These are phyloP conservation scores for Eleutherodactylus coqui DNA, from an alignment of 2,797 vertebrate species.

Conservation along the genomic window DNA sequence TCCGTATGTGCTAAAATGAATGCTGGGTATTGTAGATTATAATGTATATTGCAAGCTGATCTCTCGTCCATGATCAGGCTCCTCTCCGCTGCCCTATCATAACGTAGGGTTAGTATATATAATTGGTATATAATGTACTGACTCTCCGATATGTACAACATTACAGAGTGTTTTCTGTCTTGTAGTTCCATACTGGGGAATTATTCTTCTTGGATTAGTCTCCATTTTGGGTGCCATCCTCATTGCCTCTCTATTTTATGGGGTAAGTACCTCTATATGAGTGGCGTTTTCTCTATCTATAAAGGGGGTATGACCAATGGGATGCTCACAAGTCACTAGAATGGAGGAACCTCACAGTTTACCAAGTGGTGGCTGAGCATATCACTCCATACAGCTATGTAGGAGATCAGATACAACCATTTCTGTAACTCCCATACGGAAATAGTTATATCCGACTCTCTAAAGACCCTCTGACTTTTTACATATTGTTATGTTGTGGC, in stretches of 20 bases:
- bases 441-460: too few species aligned
- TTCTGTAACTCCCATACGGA: background rate
- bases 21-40: too few species aligned
- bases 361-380: background rate
- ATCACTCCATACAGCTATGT: background rate
- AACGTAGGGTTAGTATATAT: background rate
- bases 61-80: background rate
- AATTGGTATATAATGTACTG: background rate
- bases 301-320: background rate
- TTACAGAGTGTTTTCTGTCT: background rate
- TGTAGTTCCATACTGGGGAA: conserved; percentile 35
- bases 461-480: too few species aligned
- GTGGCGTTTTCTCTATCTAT: background rate
- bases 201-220: conserved; percentile 21
- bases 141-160: background rate
- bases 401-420: background rate
- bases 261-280: conserved; percentile 2
- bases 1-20: too few species aligned
- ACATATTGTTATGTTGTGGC: too few species aligned
- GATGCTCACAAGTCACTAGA: background rate
- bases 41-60: too few species aligned
- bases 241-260: background rate
- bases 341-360: background rate
- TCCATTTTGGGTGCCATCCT: background rate
- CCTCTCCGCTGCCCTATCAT: background rate